These are phyloP conservation scores for Xerus inauris DNA, from an alignment of 2,113 vertebrate genomes.

Conservation along the genomic window DNA sequence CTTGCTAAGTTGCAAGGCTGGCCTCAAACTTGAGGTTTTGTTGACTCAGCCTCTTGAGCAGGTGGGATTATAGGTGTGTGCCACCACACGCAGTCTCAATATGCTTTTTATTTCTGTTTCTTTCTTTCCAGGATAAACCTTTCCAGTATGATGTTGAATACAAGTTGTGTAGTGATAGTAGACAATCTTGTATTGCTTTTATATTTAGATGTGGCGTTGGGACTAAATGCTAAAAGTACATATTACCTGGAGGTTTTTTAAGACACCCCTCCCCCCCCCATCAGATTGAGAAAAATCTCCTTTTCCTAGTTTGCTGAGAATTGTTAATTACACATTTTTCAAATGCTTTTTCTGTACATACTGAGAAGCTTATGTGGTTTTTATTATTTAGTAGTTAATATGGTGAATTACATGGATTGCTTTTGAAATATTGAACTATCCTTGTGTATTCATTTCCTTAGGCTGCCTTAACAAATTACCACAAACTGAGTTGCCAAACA, in stretches of 20 bases:
- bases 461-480: neutral
- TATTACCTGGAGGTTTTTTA: neutral
- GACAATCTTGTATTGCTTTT: too few relatives aligned
- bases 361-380: neutral
- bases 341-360: neutral
- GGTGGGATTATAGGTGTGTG: too few relatives aligned
- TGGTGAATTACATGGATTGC: neutral
- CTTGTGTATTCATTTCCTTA: neutral
- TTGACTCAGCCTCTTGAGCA: too few relatives aligned
- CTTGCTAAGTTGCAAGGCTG: too few relatives aligned
- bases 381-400: neutral
- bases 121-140: neutral
- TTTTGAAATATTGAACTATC: neutral
- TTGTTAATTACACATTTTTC: neutral
- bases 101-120: neutral
- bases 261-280: neutral
- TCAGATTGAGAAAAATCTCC: neutral
- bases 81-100: too few relatives aligned
- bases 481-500: neutral
- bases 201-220: neutral
- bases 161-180: neutral
- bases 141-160: neutral
- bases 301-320: neutral
- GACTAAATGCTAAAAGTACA: neutral
- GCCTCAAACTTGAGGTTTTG: too few relatives aligned